Evolutionary conservation across 2,888 invertebrate genomes (phyloP), one percentile per base, ranked within the genome.

Genomic region (Anoplius nigerrimus): DNA sequence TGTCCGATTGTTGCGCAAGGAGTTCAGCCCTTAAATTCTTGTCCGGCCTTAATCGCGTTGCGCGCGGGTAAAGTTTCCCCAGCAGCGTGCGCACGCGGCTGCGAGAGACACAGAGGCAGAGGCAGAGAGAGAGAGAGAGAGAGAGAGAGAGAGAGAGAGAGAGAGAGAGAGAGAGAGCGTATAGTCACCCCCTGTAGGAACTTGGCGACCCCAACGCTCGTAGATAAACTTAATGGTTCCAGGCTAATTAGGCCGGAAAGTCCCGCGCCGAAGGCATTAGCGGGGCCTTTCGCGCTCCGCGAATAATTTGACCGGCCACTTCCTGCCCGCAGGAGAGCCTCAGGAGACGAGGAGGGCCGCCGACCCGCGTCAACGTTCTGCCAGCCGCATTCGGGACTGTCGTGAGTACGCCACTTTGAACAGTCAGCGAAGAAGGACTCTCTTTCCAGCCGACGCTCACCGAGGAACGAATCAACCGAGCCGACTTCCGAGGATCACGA

Each of bases 221-320:
- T 74, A 83, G 85, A 86, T 84, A 85, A 86, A 85, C 83, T 84
- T 86, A 86, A 86, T 85, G 83, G 85, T 81, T 79, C 76, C 76
- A 75, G 79, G 75, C 78, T 82, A 83, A 83, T 83, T 83, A 79
- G 74, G 74, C 78, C 71, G 78, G 79, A 76, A 78, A 79, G 77
- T 72, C 72, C 72, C 59, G 63, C 62, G 59, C 53, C 55, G 22
- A 67, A 42, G 65, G 71, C 68, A 75, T 71, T 72, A 73, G 60
- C 60, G 60, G 42, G 65, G 61, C 54, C 59, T 78, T 72, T 70
- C 69, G 79, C 64, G 61, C 58, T 11, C 21, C 59, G 62, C 68
- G 70, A 76, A 78, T 78, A 78, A 78, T 79, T 76, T 68, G 63
- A 43, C 58, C 57, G 70, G 43, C 68, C 66, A 61, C 69, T 77